Percentiles rank a stretch among this genome's conserved stretches.
phyloP scores from a whole-genome alignment of 1,140 invertebrate species.

The Eriosoma lanigerum region DNA sequence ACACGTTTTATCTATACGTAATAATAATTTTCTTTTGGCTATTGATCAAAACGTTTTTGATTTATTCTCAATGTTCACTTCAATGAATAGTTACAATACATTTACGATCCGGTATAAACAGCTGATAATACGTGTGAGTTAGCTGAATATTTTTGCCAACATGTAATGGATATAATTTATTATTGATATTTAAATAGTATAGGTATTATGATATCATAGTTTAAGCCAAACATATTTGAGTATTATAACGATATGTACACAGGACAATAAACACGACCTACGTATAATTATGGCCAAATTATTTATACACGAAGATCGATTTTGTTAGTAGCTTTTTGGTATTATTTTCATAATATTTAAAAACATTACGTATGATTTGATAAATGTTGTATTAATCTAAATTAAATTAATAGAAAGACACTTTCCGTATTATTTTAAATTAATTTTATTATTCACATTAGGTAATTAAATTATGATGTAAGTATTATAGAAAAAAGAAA shows the following conservation, averaged over 20 bases:
- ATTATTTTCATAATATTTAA: no score
- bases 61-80: constrained; percentile 13
- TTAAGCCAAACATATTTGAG: background rate
- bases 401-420: no score
- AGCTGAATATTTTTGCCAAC: background rate
- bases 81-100: constrained; percentile 22
- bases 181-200: background rate
- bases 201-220: background rate
- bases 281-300: no score
- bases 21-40: constrained; percentile 12
- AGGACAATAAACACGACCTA: background rate
- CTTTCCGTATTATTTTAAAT: no score
- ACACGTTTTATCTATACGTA: background rate
- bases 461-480: no score
- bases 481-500: no score
- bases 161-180: background rate
- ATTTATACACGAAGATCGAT: no score
- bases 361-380: no score
- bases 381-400: no score
- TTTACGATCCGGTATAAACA: constrained; percentile 5
- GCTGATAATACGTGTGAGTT: background rate
- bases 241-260: background rate
- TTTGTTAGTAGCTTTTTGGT: no score
- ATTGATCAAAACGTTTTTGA: constrained; percentile 19
- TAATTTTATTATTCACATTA: no score